A percentile compares a stretch with the other conserved stretches of the same genome.
Evolutionary conservation across 2,888 invertebrate species (phyloP).

Genomic region (Meteorus colon): DNA sequence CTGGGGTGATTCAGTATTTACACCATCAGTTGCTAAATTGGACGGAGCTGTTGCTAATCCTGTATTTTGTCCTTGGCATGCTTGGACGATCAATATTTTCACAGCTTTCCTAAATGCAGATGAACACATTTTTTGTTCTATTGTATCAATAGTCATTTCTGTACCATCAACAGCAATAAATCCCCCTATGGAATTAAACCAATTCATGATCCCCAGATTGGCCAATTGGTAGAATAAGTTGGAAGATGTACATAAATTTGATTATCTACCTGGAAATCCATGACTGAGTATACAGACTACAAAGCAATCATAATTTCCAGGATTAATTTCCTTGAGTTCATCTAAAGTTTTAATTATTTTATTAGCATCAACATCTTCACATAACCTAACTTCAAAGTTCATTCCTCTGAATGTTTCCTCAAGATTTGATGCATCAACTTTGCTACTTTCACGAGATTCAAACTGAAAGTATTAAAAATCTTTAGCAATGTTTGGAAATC

Average conservation of each 20-base stretch:
- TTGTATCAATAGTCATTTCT: constrained; percentile 25
- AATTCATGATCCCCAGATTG: no score
- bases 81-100: constrained; percentile 40
- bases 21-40: constrained; percentile 24
- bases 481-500: neutral
- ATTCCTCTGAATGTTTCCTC: constrained; percentile 24
- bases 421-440: constrained; percentile 11
- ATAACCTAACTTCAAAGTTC: neutral
- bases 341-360: constrained; percentile 4
- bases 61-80: constrained; percentile 37
- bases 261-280: constrained; percentile 24
- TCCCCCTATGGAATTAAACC: neutral
- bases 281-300: constrained; percentile 37
- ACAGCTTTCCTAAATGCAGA: neutral
- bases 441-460: constrained; percentile 27
- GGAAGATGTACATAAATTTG: neutral
- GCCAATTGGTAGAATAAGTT: no score
- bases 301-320: constrained; percentile 23
- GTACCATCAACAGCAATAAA: constrained; percentile 25
- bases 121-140: constrained; percentile 28
- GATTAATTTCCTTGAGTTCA: neutral
- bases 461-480: constrained; percentile 16
- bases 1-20: neutral
- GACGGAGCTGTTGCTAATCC: neutral
- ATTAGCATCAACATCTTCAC: neutral